These are phyloP conservation scores for Thalassarche chlororhynchos DNA, from an alignment of 2,113 vertebrate genomes.

Conservation along the genomic window DNA sequence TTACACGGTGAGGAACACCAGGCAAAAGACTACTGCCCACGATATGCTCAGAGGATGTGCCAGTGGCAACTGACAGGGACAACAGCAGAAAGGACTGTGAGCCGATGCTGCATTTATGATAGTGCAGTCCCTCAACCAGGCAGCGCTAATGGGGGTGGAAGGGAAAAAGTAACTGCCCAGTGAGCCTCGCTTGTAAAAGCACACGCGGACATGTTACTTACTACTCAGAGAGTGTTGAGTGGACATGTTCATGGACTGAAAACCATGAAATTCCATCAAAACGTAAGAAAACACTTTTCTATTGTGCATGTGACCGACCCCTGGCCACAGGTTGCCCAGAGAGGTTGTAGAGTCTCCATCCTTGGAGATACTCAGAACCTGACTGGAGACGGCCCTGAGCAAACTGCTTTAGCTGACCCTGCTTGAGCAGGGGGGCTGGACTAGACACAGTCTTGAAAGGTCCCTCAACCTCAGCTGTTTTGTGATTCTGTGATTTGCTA, in stretches of 20 bases:
- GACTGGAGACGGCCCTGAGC: accelerated
- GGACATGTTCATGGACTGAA: not conserved
- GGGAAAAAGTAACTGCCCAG: not conserved
- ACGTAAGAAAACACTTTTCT: not conserved
- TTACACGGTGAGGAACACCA: not conserved
- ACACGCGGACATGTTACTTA: not conserved
- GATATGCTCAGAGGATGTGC: not conserved
- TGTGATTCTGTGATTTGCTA: not conserved
- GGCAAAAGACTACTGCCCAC: not conserved
- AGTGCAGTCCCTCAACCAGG: not conserved
- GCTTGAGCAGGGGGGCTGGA: not conserved
- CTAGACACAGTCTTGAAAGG: not conserved
- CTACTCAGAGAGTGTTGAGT: not conserved
- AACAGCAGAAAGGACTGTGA: not conserved
- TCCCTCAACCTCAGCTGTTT: not conserved
- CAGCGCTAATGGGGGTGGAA: not conserved
- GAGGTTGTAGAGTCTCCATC: not conserved
- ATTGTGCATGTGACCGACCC: not conserved
- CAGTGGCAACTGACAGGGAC: not conserved
- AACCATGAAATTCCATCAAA: not conserved
- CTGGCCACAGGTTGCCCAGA: not conserved
- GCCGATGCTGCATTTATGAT: not conserved
- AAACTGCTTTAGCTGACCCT: not conserved
- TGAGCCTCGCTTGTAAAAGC: not conserved
- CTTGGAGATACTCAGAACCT: not conserved